Percentiles rank a stretch among this genome's conserved stretches.
Conservation (phyloP, 2,113 vertebrate genomes). For the Astatotilapia flaviijosephi region DNA sequence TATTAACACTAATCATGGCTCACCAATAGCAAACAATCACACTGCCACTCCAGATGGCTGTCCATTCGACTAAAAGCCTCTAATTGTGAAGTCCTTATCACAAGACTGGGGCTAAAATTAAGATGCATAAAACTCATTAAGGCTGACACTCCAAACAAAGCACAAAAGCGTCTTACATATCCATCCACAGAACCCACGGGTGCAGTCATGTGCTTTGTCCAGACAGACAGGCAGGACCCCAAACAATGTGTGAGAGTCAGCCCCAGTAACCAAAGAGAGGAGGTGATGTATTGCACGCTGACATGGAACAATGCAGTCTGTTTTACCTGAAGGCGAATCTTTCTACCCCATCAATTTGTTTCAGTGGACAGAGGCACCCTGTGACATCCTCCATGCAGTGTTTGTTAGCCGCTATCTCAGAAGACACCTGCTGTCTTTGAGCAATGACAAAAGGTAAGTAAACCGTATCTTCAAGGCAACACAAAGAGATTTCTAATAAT, state of each 20-base stretch:
- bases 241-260: conserved; percentile 62
- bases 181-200: neutral
- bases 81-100: conserved; percentile 29
- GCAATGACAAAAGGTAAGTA: neutral
- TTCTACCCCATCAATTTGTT: conserved; percentile 58
- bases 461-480: neutral
- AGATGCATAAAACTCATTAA: conserved; percentile 41
- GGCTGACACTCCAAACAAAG: neutral
- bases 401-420: conserved; percentile 36
- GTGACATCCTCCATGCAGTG: conserved; percentile 40
- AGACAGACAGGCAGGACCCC: conserved; percentile 26
- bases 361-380: conserved; percentile 30
- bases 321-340: conserved; percentile 56
- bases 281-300: conserved; percentile 64
- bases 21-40: conserved; percentile 9
- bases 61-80: conserved; percentile 40
- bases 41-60: conserved; percentile 42
- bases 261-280: conserved; percentile 43
- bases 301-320: conserved; percentile 59
- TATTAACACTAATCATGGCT: conserved; percentile 17
- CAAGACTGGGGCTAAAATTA: conserved; percentile 24
- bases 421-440: conserved; percentile 29
- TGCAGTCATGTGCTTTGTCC: conserved; percentile 42
- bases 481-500: neutral
- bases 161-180: conserved; percentile 41